These are phyloP conservation scores for Campoplex capitator DNA, from an alignment of 2,888 invertebrate species.

Conservation along the genomic window DNA sequence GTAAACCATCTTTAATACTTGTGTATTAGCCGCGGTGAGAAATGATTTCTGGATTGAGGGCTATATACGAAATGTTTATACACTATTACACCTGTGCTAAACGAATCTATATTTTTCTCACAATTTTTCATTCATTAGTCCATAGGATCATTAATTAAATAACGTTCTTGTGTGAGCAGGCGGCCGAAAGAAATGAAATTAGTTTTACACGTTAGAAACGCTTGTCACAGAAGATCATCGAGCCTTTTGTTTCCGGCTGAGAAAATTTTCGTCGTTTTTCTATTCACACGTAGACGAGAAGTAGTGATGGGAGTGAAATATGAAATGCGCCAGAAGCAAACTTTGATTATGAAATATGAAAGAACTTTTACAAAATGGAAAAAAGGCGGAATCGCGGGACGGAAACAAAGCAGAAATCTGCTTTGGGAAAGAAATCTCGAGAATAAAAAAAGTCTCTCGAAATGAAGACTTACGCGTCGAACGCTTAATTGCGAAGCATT, in stretches of 20 bases:
- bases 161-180: background rate
- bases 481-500: background rate
- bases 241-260: constrained; percentile 2
- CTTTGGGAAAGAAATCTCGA: background rate
- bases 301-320: background rate
- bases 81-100: constrained; percentile 46
- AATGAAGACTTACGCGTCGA: background rate
- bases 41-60: constrained; percentile 55
- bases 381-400: background rate
- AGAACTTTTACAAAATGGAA: background rate
- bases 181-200: constrained; percentile 45
- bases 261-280: background rate
- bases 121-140: constrained; percentile 40
- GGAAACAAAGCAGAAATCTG: background rate
- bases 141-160: constrained; percentile 45
- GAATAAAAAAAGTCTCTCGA: background rate
- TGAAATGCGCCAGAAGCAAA: background rate
- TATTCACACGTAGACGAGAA: background rate
- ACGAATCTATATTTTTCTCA: constrained; percentile 15
- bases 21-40: constrained; percentile 19
- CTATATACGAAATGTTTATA: constrained; percentile 4
- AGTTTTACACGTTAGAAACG: constrained; percentile 41
- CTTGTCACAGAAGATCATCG: constrained; percentile 31
- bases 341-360: background rate
- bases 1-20: constrained; percentile 14